A percentile compares a stretch with the other conserved stretches of the same genome.
Evolutionary conservation across 2,888 invertebrate genomes (phyloP).

Genomic region (Drosophila vallismaia): DNA sequence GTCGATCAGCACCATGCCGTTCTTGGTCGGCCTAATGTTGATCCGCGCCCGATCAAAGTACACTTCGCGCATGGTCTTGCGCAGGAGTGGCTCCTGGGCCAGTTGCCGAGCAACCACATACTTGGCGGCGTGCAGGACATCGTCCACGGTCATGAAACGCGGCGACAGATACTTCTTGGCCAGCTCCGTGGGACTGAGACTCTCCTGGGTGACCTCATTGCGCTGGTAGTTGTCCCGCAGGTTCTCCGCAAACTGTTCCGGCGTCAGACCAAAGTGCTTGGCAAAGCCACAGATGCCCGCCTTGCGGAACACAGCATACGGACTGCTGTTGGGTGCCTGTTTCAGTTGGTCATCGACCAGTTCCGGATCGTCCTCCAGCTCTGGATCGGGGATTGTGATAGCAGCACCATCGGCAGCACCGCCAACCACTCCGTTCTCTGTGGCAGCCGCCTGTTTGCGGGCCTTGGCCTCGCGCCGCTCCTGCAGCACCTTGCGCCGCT

Average conservation of each 20-base stretch:
- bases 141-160: slow-evolving; percentile 89
- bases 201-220: slow-evolving; percentile 97
- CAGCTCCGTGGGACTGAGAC: slow-evolving; percentile 91
- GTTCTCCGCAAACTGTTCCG: slow-evolving; percentile 98
- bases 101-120: slow-evolving; percentile 98
- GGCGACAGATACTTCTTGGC: slow-evolving; percentile 90
- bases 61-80: slow-evolving; percentile 93
- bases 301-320: slow-evolving; percentile 93
- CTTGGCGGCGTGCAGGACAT: slow-evolving; percentile 94
- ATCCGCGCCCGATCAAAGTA: slow-evolving; percentile 95
- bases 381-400: slow-evolving; percentile 79
- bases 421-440: slow-evolving; percentile 68
- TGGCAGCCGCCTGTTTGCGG: slow-evolving; percentile 47
- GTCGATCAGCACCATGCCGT: slow-evolving; percentile 97
- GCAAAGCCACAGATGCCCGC: slow-evolving; percentile 94
- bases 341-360: slow-evolving; percentile 89
- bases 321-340: slow-evolving; percentile 93
- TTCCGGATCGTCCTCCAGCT: slow-evolving; percentile 89
- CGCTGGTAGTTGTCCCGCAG: slow-evolving; percentile 97
- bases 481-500: slow-evolving; percentile 86
- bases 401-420: slow-evolving; percentile 47
- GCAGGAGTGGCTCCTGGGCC: slow-evolving; percentile 94
- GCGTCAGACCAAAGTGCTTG: slow-evolving; percentile 95
- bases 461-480: slow-evolving; percentile 73
- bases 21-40: slow-evolving; percentile 92